These are phyloP conservation scores for Malacoraja senta DNA, from an alignment of 2,797 vertebrate species.

Conservation along the genomic window DNA sequence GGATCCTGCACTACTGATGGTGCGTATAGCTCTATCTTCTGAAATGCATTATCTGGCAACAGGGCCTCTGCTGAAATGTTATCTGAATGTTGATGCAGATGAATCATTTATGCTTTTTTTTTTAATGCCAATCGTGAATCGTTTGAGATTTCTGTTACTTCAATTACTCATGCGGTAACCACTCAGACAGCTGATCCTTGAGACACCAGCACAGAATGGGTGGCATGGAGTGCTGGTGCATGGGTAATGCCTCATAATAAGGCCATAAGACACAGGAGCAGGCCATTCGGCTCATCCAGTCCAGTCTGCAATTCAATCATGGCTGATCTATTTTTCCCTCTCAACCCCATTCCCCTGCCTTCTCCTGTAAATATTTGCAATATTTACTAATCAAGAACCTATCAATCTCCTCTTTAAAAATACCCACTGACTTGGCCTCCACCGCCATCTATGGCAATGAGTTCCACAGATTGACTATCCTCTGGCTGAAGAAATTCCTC, in stretches of 20 bases:
- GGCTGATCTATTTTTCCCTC: no score
- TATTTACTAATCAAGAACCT: no score
- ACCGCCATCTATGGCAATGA: no score
- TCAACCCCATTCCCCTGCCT: no score
- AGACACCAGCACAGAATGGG: not conserved
- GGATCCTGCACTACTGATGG: conserved; percentile 93
- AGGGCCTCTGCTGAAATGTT: not conserved
- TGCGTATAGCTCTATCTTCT: conserved; percentile 49
- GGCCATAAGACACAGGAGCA: no score
- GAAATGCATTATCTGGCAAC: not conserved
- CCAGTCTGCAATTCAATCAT: no score
- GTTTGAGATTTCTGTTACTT: not conserved
- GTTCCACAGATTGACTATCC: no score
- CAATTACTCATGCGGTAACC: not conserved
- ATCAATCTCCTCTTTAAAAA: no score
- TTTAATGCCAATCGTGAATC: not conserved
- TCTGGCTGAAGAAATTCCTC: no score
- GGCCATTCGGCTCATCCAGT: no score
- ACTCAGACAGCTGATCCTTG: not conserved
- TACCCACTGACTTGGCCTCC: no score
- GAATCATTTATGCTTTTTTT: not conserved
- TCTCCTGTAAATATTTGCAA: no score
- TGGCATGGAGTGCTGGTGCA: not conserved
- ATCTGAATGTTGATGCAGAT: not conserved
- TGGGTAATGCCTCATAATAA: not conserved